Evolutionary conservation across 2,113 vertebrate species (phyloP).

Genomic region (Ptychochromis oligacanthus): DNA sequence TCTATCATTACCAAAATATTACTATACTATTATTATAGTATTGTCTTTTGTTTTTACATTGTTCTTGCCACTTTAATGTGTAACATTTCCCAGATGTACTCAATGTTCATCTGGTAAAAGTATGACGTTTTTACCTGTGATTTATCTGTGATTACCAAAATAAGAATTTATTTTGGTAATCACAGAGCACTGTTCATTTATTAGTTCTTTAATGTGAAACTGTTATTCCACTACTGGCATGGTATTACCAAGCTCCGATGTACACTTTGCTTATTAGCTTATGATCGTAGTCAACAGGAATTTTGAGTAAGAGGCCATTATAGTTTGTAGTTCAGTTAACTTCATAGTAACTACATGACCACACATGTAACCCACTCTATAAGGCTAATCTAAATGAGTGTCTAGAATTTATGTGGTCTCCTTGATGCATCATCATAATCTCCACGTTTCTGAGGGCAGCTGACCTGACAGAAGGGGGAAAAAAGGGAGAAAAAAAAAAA

Average conservation of each 20-base stretch:
- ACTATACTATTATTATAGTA: neutral
- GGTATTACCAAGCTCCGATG: neutral
- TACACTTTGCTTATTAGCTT: constrained; percentile 1
- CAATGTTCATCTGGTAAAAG: too few relatives aligned
- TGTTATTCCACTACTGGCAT: neutral
- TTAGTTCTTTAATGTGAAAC: too few relatives aligned
- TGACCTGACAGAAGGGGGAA: constrained; percentile 23
- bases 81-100: constrained; percentile 20
- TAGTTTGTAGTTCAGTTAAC: neutral
- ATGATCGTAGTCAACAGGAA: neutral
- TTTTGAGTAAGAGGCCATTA: neutral
- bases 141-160: too few relatives aligned
- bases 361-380: neutral
- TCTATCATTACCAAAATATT: neutral
- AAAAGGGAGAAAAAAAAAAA: constrained; percentile 29
- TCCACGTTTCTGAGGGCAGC: constrained; percentile 6
- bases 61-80: neutral
- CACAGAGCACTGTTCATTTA: too few relatives aligned
- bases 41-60: neutral
- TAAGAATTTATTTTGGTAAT: neutral
- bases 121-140: neutral
- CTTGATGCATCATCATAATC: constrained; percentile 5
- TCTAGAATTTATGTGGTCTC: neutral
- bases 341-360: neutral
- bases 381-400: neutral